Evolutionary conservation across 2,888 invertebrate species (phyloP).

Genomic region (Thecophora atra): DNA sequence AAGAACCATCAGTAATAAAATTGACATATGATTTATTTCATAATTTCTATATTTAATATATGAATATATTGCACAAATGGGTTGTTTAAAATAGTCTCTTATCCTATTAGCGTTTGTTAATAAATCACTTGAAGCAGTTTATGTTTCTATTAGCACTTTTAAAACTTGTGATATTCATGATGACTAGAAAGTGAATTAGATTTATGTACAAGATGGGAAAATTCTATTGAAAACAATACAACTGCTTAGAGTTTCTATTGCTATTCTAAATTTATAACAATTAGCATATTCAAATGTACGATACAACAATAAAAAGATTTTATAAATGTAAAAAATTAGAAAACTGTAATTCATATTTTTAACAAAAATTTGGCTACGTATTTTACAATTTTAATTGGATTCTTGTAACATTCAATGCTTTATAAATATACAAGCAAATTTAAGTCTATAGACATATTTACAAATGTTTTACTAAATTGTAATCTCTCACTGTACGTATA

Average conservation of each 20-base stretch:
- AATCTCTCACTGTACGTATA: too few species aligned
- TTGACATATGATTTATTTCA: too few species aligned
- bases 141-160: conserved; percentile 9
- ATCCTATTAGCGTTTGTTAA: not conserved
- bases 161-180: not conserved
- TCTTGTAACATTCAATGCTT: not conserved
- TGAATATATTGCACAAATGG: conserved; percentile 19
- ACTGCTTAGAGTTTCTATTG: too few species aligned
- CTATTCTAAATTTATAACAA: not conserved
- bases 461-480: not conserved
- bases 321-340: not conserved
- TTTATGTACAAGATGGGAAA: not conserved
- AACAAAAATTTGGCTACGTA: not conserved
- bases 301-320: not conserved
- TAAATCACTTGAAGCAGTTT: not conserved
- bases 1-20: too few species aligned
- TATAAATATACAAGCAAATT: not conserved
- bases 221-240: not conserved
- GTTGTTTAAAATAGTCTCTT: conserved; percentile 3
- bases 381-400: not conserved
- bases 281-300: not conserved
- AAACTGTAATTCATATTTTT: not conserved
- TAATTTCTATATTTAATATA: too few species aligned
- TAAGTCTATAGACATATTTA: not conserved
- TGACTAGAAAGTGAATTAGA: conserved; percentile 18